phyloP scores from a whole-genome alignment of 2,797 vertebrate genomes.

The Betta splendens region DNA sequence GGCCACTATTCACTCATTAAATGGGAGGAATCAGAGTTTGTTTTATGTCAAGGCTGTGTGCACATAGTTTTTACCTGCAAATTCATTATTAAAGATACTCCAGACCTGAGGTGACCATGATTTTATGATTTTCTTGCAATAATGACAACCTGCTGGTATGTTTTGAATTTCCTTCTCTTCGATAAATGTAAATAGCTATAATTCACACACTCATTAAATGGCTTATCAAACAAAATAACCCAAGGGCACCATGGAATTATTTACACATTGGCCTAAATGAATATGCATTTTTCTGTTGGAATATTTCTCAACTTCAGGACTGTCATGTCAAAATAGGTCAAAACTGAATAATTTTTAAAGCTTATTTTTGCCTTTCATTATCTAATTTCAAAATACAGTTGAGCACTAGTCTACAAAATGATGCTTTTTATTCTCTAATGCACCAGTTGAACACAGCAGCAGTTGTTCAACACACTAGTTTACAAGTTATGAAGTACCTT shows the following conservation, averaged over 20 bases:
- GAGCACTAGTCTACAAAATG: background rate
- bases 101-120: background rate
- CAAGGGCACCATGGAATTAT: conserved; percentile 46
- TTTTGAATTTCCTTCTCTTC: conserved; percentile 18
- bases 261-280: conserved; percentile 43
- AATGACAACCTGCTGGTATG: conserved; percentile 29
- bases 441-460: no score
- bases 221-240: conserved; percentile 26
- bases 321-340: conserved; percentile 13
- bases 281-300: conserved; percentile 37
- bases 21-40: no score
- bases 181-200: conserved; percentile 3
- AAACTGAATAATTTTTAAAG: conserved; percentile 16
- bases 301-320: conserved; percentile 9
- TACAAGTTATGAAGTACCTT: no score
- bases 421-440: no score
- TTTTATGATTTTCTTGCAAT: background rate
- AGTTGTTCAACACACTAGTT: no score
- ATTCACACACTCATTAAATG: conserved; percentile 37
- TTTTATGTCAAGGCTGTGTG: background rate
- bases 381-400: background rate
- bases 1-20: no score
- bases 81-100: no score
- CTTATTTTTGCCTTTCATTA: conserved; percentile 10
- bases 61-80: background rate